Percentiles rank a stretch among this genome's conserved stretches.
Conservation (phyloP, 2,113 vertebrate species). For the Notarius quadriscutis region DNA sequence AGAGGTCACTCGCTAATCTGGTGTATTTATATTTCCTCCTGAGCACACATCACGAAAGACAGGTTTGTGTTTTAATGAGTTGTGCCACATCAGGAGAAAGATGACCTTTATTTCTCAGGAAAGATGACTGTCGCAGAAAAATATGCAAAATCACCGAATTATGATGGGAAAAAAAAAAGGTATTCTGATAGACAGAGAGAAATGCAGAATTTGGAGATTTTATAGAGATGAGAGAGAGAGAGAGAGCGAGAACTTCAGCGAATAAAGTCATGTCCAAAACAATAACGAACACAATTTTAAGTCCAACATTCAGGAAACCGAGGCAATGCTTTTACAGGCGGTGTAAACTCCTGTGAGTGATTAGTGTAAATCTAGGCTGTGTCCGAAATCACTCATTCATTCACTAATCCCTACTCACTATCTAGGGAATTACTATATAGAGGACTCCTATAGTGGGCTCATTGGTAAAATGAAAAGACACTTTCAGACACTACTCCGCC, state of each 20-base stretch:
- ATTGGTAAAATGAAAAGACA: too few relatives aligned
- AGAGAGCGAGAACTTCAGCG: too few relatives aligned
- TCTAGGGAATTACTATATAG: too few relatives aligned
- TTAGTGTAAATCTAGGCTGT: too few relatives aligned
- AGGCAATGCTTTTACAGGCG: too few relatives aligned
- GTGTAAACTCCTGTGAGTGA: too few relatives aligned
- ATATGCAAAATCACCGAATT: background rate
- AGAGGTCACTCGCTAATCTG: constrained; percentile 48
- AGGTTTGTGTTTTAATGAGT: constrained; percentile 20
- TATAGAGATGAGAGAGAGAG: background rate
- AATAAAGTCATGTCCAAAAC: background rate
- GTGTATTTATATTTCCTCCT: constrained; percentile 48
- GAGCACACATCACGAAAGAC: constrained; percentile 3
- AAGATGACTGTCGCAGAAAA: background rate
- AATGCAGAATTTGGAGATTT: background rate
- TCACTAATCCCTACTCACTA: too few relatives aligned
- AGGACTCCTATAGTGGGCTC: too few relatives aligned
- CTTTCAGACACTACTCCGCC: too few relatives aligned
- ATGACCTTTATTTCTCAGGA: background rate
- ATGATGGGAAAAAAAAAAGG: background rate
- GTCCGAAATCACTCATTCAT: too few relatives aligned
- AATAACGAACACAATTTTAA: background rate
- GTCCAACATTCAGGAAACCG: background rate
- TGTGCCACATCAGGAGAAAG: background rate
- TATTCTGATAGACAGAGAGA: background rate